Base-by-base conservation (phyloP, 2,113 vertebrate genomes). In the Strigops habroptila region DNA sequence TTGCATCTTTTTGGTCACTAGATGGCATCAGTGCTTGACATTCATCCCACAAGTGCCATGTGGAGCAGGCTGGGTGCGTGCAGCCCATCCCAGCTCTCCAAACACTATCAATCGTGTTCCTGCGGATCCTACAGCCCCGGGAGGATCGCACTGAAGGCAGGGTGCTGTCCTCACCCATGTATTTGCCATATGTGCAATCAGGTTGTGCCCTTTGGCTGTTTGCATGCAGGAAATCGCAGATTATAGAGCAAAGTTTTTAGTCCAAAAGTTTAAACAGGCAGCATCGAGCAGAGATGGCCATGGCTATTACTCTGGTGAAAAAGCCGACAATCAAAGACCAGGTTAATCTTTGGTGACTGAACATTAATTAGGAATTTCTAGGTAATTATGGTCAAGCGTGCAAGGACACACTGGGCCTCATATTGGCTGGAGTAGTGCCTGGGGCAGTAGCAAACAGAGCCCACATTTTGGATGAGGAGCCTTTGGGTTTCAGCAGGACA, bases 21-120 rank as follows among this genome's bases (percentile, higher is more conserved):
- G 96, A 75, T 97, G 96, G 96, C 95, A 96, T 71, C 9, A 22
- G 83, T 5, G 93, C 19, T 33, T 52, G 77, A 12, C 70, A 43
- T 22, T 44, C 55, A 73, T 24, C 16, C 37, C 53, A 9, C 1
- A 2, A 41, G 28, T 2, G 22, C 69, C 64, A 4, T 0, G n/a
- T 3, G 62, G 41, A 78, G 46, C 30, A 12, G 68, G 57, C 49
- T 31, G 46, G 39, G n/a, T 12, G 64, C 27, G 24, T 1, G 28
- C 24, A 87, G 70, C 46, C 28, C 60, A 35, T 9, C 24, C 30
- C 2, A 0, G 55, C 18, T 81, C 44, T 76, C 7, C 1, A 7
- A 5, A 35, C 8, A 17, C 0, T 0, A 12, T n/a, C 57, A 35
- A 5, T 0, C 1, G 1, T 6, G 14, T 2, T 68, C 15, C 37